Conservation (phyloP, 2,888 invertebrate genomes). For the Andrena flavipes region DNA sequence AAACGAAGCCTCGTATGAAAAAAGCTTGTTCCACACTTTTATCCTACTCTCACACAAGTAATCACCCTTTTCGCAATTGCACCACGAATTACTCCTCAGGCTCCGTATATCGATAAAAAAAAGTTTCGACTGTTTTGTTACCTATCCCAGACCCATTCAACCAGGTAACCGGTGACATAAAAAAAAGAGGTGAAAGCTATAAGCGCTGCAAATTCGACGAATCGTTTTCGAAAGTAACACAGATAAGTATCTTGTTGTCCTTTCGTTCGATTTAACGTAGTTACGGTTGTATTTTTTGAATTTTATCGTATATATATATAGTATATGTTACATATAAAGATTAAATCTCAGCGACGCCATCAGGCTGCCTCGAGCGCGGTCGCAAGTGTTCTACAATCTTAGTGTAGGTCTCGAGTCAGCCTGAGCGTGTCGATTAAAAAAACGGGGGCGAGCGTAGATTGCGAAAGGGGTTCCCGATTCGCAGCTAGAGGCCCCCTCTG, state of each 20-base stretch:
- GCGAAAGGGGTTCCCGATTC: conserved; percentile 29
- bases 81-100: neutral
- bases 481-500: conserved; percentile 14
- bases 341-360: conserved; percentile 28
- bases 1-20: neutral
- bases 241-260: conserved; percentile 67
- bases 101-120: neutral
- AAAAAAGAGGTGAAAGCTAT: conserved; percentile 5
- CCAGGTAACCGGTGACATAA: conserved; percentile 14
- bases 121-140: neutral
- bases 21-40: neutral
- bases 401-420: conserved; percentile 19
- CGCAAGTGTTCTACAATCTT: conserved; percentile 8
- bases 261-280: conserved; percentile 68
- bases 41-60: neutral
- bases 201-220: conserved; percentile 46
- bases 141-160: neutral
- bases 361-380: conserved; percentile 27
- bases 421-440: conserved; percentile 9
- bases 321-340: conserved; percentile 53
- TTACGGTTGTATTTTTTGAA: conserved; percentile 72
- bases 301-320: conserved; percentile 70
- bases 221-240: conserved; percentile 65
- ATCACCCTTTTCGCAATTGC: neutral
- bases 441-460: conserved; percentile 27